Conservation (phyloP, 1,140 invertebrate genomes). For the Sogatella furcifera region DNA sequence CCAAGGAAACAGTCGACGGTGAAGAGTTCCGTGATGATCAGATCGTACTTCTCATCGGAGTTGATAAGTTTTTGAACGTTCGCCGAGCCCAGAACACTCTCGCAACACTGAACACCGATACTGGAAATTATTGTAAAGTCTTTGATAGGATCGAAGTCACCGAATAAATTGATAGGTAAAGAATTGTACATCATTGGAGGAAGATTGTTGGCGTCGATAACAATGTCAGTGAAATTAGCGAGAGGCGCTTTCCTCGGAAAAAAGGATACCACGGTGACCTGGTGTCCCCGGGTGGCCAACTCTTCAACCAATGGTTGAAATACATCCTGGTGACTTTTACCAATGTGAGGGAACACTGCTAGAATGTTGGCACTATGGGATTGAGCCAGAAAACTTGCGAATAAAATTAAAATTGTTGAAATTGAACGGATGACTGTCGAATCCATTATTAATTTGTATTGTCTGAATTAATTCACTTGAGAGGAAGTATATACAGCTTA, state of each 20-base stretch:
- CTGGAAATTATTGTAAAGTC: conserved; percentile 1
- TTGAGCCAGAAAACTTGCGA: too few species aligned
- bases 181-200: conserved; percentile 3
- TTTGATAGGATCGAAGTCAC: background rate
- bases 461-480: too few species aligned
- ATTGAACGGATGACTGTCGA: too few species aligned
- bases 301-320: conserved; percentile 28
- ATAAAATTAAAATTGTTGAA: too few species aligned
- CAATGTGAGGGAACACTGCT: conserved; percentile 26
- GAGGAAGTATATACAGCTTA: too few species aligned
- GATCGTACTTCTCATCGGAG: conserved; percentile 27
- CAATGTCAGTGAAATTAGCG: conserved; percentile 40
- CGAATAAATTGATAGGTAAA: background rate
- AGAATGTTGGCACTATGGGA: conserved; percentile 18
- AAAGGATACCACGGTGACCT: conserved; percentile 28
- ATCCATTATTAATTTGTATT: too few species aligned
- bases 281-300: conserved; percentile 28
- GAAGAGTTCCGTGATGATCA: conserved; percentile 27
- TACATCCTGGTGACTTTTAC: conserved; percentile 31
- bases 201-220: conserved; percentile 5
- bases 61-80: conserved; percentile 38
- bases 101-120: conserved; percentile 30
- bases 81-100: conserved; percentile 36
- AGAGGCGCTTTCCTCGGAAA: conserved; percentile 36
- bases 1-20: conserved; percentile 23